phyloP scores from a whole-genome alignment of 2,888 invertebrate species.

The Rotaria macrura region DNA sequence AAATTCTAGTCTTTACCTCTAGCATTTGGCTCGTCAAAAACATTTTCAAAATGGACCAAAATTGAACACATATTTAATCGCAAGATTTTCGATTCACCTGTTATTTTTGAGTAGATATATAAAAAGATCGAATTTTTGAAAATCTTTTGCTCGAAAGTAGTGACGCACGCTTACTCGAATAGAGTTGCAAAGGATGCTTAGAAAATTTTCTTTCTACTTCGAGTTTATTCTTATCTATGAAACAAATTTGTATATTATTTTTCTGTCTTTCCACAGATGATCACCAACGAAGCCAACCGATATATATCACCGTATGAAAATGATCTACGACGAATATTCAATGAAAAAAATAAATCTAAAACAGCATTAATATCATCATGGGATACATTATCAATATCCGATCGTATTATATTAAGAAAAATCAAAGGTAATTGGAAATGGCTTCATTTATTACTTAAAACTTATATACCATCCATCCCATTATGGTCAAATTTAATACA shows the following conservation, averaged over 20 bases:
- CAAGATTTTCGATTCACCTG: too few relatives aligned
- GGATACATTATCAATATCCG: not conserved
- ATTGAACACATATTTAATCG: too few relatives aligned
- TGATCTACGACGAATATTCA: not conserved
- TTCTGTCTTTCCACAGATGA: not conserved
- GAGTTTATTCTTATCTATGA: not conserved
- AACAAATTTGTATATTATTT: too few relatives aligned
- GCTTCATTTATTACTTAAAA: not conserved
- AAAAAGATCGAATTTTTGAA: too few relatives aligned
- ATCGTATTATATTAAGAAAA: not conserved
- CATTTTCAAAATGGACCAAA: too few relatives aligned
- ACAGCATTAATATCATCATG: not conserved
- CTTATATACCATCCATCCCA: not conserved
- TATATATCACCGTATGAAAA: slow-evolving; percentile 11
- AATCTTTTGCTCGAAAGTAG: too few relatives aligned
- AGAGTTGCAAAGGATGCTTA: too few relatives aligned
- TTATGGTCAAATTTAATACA: slow-evolving; percentile 9
- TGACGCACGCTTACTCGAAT: too few relatives aligned
- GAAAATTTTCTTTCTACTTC: not conserved
- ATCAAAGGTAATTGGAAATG: slow-evolving; percentile 13
- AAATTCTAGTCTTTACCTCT: too few relatives aligned
- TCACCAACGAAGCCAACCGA: not conserved
- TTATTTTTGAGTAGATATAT: too few relatives aligned
- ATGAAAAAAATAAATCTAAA: slow-evolving; percentile 17
- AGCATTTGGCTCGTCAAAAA: too few relatives aligned